Base-by-base conservation (phyloP, 2,797 vertebrate species). In the Takifugu ocellatus region DNA sequence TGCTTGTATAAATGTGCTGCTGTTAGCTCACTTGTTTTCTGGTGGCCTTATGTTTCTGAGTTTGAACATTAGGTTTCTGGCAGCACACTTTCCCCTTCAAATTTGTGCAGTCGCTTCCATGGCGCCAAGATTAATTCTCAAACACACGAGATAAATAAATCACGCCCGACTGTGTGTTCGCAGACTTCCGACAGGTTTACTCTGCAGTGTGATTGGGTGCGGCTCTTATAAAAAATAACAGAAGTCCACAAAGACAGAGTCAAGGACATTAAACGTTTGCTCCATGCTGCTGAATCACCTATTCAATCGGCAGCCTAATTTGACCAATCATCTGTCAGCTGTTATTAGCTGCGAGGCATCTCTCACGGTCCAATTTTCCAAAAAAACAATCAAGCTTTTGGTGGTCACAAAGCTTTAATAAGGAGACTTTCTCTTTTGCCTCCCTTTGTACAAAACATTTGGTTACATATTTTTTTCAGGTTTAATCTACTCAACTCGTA, bases 1-100 rank as follows among this genome's bases (percentile, higher is more conserved):
- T 29, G 24, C 25, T 57, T 63, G 59, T 26, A 14, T n/a, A 50
- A 36, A 16, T 61, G 58, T 66, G 29, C 26, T 50, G 45, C 17
- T 58, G 36, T 44, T 56, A 47, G 55, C 12, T 50, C 27, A 51
- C 15, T 56, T 47, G 53, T 29, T 25, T 36, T 54, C 17, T 36
- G 1, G 21, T 6, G 16, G 36, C 21, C 21, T 16, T 46, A 1
- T 31, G 7, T 26, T 24, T 39, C 46, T 5, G 25, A 55, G 21
- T 49, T 17, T 31, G 45, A 49, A 33, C 55, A 60, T 54, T 10
- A 17, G 7, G 31, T 36, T 54, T 49, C 46, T 51, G 49, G 39
- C 27, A 15, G 43, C n/a, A 27, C 3, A 25, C 1, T 50, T 48
- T 48, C 25, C 24, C 29, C 33, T n/a, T 21, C 9, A 56, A 47